Evolutionary conservation across 2,113 vertebrate species (phyloP).

Genomic region (Tragelaphus imberbis): DNA sequence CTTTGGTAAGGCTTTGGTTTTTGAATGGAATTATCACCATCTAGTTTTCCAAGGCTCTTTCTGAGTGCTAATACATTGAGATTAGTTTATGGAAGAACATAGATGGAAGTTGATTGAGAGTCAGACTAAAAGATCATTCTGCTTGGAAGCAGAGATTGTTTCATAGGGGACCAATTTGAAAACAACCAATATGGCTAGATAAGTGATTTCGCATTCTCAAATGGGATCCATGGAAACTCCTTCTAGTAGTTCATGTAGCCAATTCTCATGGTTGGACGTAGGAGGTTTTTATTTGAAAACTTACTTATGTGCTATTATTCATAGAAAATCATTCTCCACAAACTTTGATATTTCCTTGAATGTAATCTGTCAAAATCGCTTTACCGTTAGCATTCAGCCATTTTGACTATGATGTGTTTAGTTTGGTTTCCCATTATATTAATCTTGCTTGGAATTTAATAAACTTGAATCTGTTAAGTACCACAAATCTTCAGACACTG

Average conservation of each 20-base stretch:
- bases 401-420: not conserved
- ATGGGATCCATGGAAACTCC: not conserved
- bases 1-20: not conserved
- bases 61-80: not conserved
- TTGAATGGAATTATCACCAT: not conserved
- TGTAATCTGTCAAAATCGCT: not conserved
- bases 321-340: not conserved
- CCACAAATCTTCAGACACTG: not conserved
- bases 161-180: not conserved
- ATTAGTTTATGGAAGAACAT: not conserved
- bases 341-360: not conserved
- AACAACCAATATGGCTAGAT: not conserved
- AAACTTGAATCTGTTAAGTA: not conserved
- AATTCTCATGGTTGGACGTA: not conserved
- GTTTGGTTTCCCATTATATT: not conserved
- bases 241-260: not conserved
- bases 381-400: not conserved
- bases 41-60: not conserved
- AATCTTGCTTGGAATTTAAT: not conserved
- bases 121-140: not conserved
- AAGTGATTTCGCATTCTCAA: not conserved
- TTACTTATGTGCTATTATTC: not conserved
- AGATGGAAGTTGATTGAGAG: not conserved
- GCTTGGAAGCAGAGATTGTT: not conserved
- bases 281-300: not conserved